Base-by-base conservation (phyloP, 2,113 vertebrate species). In the Epinephelus lanceolatus region DNA sequence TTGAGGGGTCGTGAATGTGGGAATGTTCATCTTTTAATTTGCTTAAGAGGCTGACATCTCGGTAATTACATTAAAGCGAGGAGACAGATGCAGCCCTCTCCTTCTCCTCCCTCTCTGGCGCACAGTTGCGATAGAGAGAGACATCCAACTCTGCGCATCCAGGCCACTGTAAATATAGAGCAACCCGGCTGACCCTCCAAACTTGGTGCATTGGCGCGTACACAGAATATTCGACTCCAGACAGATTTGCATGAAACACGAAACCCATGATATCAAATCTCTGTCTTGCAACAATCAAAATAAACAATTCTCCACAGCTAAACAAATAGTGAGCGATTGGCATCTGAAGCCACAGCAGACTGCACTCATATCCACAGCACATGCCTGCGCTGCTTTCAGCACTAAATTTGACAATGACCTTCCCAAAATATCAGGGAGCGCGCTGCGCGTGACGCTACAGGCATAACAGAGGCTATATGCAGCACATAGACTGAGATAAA, bases 321-420 rank as follows among this genome's bases (percentile, higher is more conserved):
- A 67, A 67, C 55, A 76, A 71, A 82, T 52, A 47, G 23, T 77
- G 81, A 71, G 19, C 21, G 73, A 45, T 1, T 66, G 80, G 83
- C 77, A 88, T 90, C 45, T 63, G 79, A 72, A 61, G 3, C n/a
- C 83, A 79, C 57, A 11, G 10, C 42, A 45, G 7, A 13, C 70
- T 60, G 45, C 69, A 51, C 80, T 59, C 71, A 76, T 77, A 52
- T 74, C 56, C 76, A 52, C 83, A 55, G 72, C 53, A 81, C 89
- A 89, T 93, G 90, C 86, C 81, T 71, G 78, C 23, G 83, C 86
- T 86, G 81, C 59, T 85, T 78, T 47, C 66, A 79, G 84, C 79
- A 80, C 91, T 93, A 93, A 91, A 93, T 93, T 88, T 94, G 89
- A 93, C 84, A 91, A 86, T 94, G 94, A 95, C 94, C 95, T 96